Evolutionary conservation across 2,113 vertebrate species (phyloP).

Genomic region (Lamprotornis superbus): DNA sequence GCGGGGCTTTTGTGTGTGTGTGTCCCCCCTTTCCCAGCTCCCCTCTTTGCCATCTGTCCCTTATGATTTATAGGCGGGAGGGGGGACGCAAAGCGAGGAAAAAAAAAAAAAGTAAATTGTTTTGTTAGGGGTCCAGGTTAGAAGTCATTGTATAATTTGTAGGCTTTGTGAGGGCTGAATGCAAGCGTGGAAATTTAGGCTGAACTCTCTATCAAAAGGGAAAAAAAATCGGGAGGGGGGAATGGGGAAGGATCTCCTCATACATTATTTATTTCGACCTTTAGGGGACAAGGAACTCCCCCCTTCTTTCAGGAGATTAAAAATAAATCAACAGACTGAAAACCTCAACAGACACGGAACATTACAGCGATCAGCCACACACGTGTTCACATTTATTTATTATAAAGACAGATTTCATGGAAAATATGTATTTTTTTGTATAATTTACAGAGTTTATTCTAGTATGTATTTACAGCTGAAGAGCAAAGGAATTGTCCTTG

Average conservation of each 20-base stretch:
- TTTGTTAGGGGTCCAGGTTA: conserved; percentile 76
- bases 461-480: conserved; percentile 80
- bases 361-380: conserved; percentile 74
- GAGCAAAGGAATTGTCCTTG: conserved; percentile 62
- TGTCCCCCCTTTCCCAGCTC: not conserved
- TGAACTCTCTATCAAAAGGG: conserved; percentile 76
- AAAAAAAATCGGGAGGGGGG: conserved; percentile 44
- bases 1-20: conserved; percentile 73
- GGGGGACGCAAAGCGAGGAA: not conserved
- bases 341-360: conserved; percentile 73
- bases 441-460: conserved; percentile 87
- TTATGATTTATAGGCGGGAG: conserved; percentile 67
- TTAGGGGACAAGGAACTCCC: conserved; percentile 75
- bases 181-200: conserved; percentile 82
- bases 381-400: conserved; percentile 84
- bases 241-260: conserved; percentile 69
- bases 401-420: conserved; percentile 80
- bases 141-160: conserved; percentile 86
- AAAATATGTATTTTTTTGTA: conserved; percentile 83
- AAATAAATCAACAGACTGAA: conserved; percentile 81
- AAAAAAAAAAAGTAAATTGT: conserved; percentile 27
- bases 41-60: conserved; percentile 75
- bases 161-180: conserved; percentile 81
- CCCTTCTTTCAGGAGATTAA: conserved; percentile 77
- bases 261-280: conserved; percentile 84